These are phyloP conservation scores for Festucalex cinctus DNA, from an alignment of 2,113 vertebrate genomes.

Conservation along the genomic window DNA sequence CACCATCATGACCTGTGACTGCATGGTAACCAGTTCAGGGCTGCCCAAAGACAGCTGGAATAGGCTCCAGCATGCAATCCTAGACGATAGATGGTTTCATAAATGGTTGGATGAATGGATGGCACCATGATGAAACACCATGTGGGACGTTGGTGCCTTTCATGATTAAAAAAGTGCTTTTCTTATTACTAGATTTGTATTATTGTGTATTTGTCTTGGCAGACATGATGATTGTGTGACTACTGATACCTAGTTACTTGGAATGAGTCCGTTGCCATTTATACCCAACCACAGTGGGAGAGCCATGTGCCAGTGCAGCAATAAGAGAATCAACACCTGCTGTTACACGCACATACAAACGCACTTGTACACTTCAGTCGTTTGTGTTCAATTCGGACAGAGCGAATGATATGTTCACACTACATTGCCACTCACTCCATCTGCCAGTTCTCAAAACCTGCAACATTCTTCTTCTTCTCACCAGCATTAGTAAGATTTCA, in stretches of 20 bases:
- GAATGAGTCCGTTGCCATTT: slow-evolving; percentile 61
- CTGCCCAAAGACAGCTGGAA: no score
- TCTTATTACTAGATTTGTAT: slow-evolving; percentile 1
- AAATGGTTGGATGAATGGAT: no score
- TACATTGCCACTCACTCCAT: slow-evolving; percentile 16
- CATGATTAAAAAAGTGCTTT: no score
- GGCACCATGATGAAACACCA: no score
- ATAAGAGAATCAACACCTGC: slow-evolving; percentile 44
- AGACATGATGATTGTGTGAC: slow-evolving; percentile 41
- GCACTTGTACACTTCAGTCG: slow-evolving; percentile 19
- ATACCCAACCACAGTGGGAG: slow-evolving; percentile 57
- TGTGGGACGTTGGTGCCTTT: no score
- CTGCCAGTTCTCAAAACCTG: slow-evolving; percentile 12
- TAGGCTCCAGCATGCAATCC: neutral
- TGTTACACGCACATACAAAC: slow-evolving; percentile 24
- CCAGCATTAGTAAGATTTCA: neutral
- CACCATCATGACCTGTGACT: no score
- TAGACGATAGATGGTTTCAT: no score
- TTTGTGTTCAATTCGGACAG: slow-evolving; percentile 34
- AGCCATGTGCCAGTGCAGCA: slow-evolving; percentile 27
- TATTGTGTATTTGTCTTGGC: neutral
- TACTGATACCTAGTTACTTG: slow-evolving; percentile 42
- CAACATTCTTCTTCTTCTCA: neutral
- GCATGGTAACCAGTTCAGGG: no score
- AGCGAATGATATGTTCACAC: slow-evolving; percentile 16